Percentiles rank a stretch among this genome's conserved stretches.
Conservation (phyloP, 2,113 vertebrate species). For the Glareola pratincola region DNA sequence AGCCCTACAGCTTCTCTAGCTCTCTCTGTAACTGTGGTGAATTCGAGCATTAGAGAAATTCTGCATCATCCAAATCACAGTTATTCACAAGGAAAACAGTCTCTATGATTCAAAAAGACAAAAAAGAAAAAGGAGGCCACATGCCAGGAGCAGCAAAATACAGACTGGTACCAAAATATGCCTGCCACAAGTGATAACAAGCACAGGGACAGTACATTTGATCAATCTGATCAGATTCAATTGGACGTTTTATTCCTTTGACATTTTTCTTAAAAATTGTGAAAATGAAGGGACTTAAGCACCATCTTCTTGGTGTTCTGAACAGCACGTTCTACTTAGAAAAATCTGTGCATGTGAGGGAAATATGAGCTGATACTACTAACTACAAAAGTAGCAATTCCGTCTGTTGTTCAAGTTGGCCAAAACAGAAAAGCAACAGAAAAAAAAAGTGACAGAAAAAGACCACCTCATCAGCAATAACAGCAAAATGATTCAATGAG, state of each 20-base stretch:
- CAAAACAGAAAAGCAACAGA: not conserved
- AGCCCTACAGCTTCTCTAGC: not conserved
- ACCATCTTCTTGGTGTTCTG: not conserved
- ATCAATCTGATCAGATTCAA: not conserved
- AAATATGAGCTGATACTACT: not conserved
- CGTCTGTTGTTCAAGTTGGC: not conserved
- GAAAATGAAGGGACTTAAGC: not conserved
- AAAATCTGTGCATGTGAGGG: not conserved
- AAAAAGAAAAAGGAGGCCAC: not conserved
- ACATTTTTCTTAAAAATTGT: slow-evolving; percentile 6
- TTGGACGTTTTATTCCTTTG: not conserved
- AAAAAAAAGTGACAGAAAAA: not conserved
- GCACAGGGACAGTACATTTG: not conserved
- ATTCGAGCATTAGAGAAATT: not conserved
- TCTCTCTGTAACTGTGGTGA: not conserved
- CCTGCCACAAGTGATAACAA: not conserved
- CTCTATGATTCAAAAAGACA: not conserved
- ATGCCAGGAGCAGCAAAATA: not conserved
- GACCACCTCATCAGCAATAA: not conserved
- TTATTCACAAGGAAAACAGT: not conserved
- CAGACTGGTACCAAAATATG: not conserved
- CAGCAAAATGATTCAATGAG: not conserved
- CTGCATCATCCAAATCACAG: not conserved
- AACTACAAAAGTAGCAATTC: not conserved
- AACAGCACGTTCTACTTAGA: not conserved